Evolutionary conservation across 2,888 invertebrate genomes (phyloP).

Genomic region (Scaptomyza cyrtandrae): DNA sequence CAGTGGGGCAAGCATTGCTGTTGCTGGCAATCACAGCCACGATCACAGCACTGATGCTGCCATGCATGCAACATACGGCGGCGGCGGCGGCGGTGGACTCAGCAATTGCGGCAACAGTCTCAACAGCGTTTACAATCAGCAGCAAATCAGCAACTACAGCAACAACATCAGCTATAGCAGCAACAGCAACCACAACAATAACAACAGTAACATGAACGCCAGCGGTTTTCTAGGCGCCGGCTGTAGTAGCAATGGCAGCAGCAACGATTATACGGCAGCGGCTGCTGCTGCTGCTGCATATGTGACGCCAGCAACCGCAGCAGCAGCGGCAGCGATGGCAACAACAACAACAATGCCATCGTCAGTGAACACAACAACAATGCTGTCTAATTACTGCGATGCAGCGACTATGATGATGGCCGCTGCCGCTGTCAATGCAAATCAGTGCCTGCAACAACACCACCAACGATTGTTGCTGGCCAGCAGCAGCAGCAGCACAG

Average conservation of each 20-base stretch:
- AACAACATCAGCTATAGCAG: slow-evolving; percentile 53
- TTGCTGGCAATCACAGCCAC: slow-evolving; percentile 62
- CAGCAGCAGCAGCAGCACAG: slow-evolving; percentile 44
- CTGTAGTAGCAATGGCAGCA: slow-evolving; percentile 44
- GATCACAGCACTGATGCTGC: slow-evolving; percentile 73
- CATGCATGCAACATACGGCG: slow-evolving; percentile 58
- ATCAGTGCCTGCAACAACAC: slow-evolving; percentile 83
- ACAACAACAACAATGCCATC: slow-evolving; percentile 48
- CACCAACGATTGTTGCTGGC: slow-evolving; percentile 81
- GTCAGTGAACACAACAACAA: slow-evolving; percentile 78
- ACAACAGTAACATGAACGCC: slow-evolving; percentile 47
- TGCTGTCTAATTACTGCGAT: slow-evolving; percentile 84
- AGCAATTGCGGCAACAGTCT: slow-evolving; percentile 54
- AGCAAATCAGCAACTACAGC: slow-evolving; percentile 73
- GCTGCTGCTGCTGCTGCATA: slow-evolving; percentile 61
- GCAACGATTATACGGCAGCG: slow-evolving; percentile 61
- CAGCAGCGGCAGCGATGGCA: slow-evolving; percentile 48
- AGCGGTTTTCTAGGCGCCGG: slow-evolving; percentile 64
- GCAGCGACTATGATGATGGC: slow-evolving; percentile 85
- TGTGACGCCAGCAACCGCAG: slow-evolving; percentile 57
- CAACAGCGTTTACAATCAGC: slow-evolving; percentile 70
- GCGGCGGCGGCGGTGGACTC: slow-evolving; percentile 30
- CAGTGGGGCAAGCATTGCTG: slow-evolving; percentile 24
- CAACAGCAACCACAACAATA: slow-evolving; percentile 37
- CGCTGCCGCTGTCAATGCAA: slow-evolving; percentile 83